Evolutionary conservation across 2,888 invertebrate genomes (phyloP).

Genomic region (Temnothorax ravouxi): DNA sequence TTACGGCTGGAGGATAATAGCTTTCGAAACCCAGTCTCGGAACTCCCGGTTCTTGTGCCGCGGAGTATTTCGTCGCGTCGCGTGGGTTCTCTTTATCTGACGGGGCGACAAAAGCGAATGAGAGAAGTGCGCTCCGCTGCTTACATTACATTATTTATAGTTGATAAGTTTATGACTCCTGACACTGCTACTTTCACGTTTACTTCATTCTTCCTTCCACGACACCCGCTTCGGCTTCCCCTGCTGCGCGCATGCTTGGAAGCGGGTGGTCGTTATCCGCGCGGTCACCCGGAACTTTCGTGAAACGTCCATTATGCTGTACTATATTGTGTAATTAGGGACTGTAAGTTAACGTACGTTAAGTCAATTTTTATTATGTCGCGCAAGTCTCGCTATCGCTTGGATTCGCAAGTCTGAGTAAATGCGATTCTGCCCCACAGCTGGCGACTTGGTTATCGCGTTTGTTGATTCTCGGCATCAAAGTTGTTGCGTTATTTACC

Average conservation of each 20-base stretch:
- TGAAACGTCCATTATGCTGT: slow-evolving; percentile 17
- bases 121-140: slow-evolving; percentile 18
- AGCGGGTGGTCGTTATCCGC: slow-evolving; percentile 14
- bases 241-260: neutral
- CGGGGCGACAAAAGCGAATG: slow-evolving; percentile 12
- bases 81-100: slow-evolving; percentile 51
- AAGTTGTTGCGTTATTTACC: neutral
- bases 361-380: slow-evolving; percentile 20
- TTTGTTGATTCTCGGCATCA: neutral
- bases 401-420: neutral
- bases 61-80: slow-evolving; percentile 46
- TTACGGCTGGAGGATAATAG: slow-evolving; percentile 69
- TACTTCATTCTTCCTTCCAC: slow-evolving; percentile 11
- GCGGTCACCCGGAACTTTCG: slow-evolving; percentile 3
- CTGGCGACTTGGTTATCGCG: slow-evolving; percentile 3
- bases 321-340: slow-evolving; percentile 23
- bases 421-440: too few species aligned
- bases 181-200: slow-evolving; percentile 37
- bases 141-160: slow-evolving; percentile 54
- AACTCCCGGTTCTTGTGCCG: slow-evolving; percentile 54
- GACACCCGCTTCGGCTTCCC: neutral
- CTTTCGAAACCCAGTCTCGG: slow-evolving; percentile 72
- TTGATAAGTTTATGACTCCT: slow-evolving; percentile 57
- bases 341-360: neutral
- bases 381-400: neutral